These are phyloP conservation scores for Drosophila sechellia DNA, from an alignment of 1,140 invertebrate species.

Conservation along the genomic window DNA sequence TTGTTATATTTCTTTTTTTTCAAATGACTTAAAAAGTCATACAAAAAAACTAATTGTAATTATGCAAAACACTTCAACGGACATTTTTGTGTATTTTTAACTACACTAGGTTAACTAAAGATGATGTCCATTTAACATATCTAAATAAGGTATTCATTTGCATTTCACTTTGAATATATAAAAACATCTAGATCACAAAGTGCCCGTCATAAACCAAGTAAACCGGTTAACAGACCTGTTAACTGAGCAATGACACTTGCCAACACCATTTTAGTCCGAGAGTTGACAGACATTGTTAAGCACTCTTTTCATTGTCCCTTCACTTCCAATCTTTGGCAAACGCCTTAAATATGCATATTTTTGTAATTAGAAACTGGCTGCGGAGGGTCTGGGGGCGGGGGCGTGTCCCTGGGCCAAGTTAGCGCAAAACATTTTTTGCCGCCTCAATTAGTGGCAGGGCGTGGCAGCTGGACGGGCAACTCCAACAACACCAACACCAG, in stretches of 20 bases:
- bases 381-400: neutral
- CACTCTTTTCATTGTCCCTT: constrained; percentile 45
- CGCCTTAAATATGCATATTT: constrained; percentile 78
- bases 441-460: constrained; percentile 75
- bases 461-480: constrained; percentile 47
- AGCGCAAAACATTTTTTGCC: constrained; percentile 73
- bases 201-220: neutral
- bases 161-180: neutral
- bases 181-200: neutral
- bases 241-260: constrained; percentile 25
- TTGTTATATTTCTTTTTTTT: neutral
- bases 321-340: constrained; percentile 45
- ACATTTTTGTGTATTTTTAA: too few species aligned
- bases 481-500: constrained; percentile 14
- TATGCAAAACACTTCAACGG: neutral
- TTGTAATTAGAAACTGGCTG: constrained; percentile 68
- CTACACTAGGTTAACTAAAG: too few species aligned
- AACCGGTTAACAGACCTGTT: constrained; percentile 4
- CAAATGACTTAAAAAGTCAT: too few species aligned
- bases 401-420: constrained; percentile 42
- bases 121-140: too few species aligned
- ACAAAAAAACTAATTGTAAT: neutral
- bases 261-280: constrained; percentile 25
- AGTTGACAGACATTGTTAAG: constrained; percentile 50
- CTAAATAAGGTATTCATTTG: too few species aligned